Conservation (phyloP, 2,797 vertebrate species). For the Lophura swinhoii region DNA sequence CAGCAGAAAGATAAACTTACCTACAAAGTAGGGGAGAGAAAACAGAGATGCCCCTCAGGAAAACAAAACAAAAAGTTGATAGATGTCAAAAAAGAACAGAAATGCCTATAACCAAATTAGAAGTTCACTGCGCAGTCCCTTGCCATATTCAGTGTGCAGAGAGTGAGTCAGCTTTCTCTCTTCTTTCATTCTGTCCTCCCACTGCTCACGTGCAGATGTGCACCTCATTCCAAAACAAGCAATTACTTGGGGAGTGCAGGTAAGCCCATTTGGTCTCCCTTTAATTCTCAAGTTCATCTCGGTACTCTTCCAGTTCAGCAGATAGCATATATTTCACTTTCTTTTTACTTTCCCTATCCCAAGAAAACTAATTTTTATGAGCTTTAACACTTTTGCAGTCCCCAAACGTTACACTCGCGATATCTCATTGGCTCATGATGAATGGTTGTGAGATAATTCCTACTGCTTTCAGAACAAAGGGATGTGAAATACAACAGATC, state of each 20-base stretch:
- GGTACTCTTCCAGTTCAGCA: not conserved
- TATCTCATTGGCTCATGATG: conserved; percentile 39
- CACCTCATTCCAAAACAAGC: not conserved
- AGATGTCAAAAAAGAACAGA: not conserved
- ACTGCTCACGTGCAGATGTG: accelerated
- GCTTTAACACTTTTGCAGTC: not conserved
- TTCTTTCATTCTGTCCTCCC: not conserved
- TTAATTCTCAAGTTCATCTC: not conserved
- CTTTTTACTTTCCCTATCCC: not conserved
- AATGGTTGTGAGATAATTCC: conserved; percentile 64
- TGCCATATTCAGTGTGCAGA: not conserved
- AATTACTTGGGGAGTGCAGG: not conserved
- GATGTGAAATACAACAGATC: conserved; percentile 64
- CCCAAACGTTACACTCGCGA: not conserved
- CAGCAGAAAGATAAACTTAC: not conserved
- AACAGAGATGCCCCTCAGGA: not conserved
- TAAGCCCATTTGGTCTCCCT: not conserved
- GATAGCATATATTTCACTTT: not conserved
- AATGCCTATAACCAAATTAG: not conserved
- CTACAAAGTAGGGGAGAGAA: not conserved
- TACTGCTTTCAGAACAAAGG: conserved; percentile 58
- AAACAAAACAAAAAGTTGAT: not conserved
- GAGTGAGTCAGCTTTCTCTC: not conserved
- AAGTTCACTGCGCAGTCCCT: not conserved
- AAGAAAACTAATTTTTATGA: not conserved